These are phyloP conservation scores for Misgurnus anguillicaudatus DNA, from an alignment of 2,113 vertebrate genomes.

Conservation along the genomic window DNA sequence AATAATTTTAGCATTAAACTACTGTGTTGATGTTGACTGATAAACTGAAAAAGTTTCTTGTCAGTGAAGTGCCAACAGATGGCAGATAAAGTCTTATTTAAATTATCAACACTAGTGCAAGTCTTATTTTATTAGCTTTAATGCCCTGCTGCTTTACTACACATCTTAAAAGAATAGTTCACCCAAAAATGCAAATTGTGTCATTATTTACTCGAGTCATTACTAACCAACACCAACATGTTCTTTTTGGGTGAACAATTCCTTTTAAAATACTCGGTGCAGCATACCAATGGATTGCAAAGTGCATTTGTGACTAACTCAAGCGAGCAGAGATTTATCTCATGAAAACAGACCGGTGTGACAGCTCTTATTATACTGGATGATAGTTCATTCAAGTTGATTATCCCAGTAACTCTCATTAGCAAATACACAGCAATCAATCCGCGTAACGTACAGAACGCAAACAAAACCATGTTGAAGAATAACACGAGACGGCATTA, in stretches of 20 bases:
- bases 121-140: no score
- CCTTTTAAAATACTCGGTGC: not conserved
- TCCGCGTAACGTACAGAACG: not conserved
- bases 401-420: conserved; percentile 18
- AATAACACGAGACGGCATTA: not conserved
- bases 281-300: not conserved
- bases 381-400: conserved; percentile 4
- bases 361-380: conserved; percentile 5
- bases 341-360: not conserved
- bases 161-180: not conserved
- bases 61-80: conserved; percentile 26
- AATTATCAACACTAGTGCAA: no score
- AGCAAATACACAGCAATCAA: not conserved
- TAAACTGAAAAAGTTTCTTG: not conserved
- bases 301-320: not conserved
- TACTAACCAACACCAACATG: no score
- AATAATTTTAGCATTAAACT: not conserved
- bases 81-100: conserved; percentile 10
- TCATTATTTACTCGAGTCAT: no score
- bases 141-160: conserved; percentile 13
- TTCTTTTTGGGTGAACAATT: no score
- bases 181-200: no score
- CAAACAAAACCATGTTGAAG: conserved; percentile 9
- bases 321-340: not conserved
- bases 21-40: not conserved